phyloP scores from a whole-genome alignment of 2,888 invertebrate genomes.

The Listrodromus nycthemerus region DNA sequence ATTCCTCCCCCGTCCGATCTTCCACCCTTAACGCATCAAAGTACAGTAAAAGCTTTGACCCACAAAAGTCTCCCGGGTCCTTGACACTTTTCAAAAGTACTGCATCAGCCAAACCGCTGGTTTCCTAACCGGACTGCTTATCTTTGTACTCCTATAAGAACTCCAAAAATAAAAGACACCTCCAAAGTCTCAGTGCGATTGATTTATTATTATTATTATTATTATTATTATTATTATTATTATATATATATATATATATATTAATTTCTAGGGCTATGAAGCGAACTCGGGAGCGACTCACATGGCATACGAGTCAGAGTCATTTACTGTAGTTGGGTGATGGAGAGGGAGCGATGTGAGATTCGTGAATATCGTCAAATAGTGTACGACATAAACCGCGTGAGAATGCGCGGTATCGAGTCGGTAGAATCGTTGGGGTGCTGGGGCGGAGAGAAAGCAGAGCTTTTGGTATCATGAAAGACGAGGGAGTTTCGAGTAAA shows the following conservation, averaged over 20 bases:
- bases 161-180: slow-evolving; percentile 26
- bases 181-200: slow-evolving; percentile 8
- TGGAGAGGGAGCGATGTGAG: neutral
- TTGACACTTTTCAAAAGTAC: slow-evolving; percentile 47
- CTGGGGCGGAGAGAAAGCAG: neutral
- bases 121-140: slow-evolving; percentile 24
- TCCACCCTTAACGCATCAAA: slow-evolving; percentile 58
- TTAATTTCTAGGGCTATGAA: neutral
- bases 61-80: slow-evolving; percentile 48
- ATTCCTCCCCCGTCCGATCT: slow-evolving; percentile 30
- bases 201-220: no score
- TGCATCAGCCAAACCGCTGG: slow-evolving; percentile 8
- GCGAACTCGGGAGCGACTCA: neutral
- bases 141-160: slow-evolving; percentile 27
- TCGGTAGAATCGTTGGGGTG: neutral
- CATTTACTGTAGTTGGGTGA: no score
- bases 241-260: neutral
- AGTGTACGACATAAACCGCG: neutral
- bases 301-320: no score
- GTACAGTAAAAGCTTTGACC: slow-evolving; percentile 63
- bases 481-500: slow-evolving; percentile 49
- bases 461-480: slow-evolving; percentile 26
- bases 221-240: no score
- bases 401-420: no score
- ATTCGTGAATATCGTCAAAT: neutral